These are phyloP conservation scores for Sinonovacula constricta DNA, from an alignment of 1,140 invertebrate species.

Conservation along the genomic window DNA sequence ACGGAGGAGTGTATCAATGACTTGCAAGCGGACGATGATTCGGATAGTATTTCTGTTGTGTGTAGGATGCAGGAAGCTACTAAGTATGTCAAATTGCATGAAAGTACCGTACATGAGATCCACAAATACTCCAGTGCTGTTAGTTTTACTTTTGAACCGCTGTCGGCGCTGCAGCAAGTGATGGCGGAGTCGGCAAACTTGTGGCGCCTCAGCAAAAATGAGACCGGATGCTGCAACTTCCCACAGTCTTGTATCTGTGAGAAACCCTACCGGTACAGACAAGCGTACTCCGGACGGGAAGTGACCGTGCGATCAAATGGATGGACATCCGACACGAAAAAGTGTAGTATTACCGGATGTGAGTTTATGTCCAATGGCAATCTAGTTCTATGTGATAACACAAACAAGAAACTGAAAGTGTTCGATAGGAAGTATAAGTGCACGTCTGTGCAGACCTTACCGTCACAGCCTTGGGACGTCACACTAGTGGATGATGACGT, in stretches of 20 bases:
- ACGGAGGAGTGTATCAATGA: slow-evolving; percentile 18
- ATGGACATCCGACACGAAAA: slow-evolving; percentile 36
- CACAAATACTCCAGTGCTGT: slow-evolving; percentile 18
- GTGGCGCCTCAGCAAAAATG: slow-evolving; percentile 8
- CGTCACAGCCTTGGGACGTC: slow-evolving; percentile 35
- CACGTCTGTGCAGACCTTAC: slow-evolving; percentile 14
- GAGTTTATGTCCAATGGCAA: slow-evolving; percentile 40
- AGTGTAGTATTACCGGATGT: slow-evolving; percentile 46
- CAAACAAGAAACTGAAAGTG: slow-evolving; percentile 43
- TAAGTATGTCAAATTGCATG: slow-evolving; percentile 1
- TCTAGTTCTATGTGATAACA: slow-evolving; percentile 35
- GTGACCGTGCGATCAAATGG: slow-evolving; percentile 35
- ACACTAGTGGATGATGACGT: slow-evolving; percentile 26
- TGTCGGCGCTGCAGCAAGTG: neutral
- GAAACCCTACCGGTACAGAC: slow-evolving; percentile 7
- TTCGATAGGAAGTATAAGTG: slow-evolving; percentile 45
- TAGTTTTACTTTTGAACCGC: slow-evolving; percentile 6
- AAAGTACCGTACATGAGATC: slow-evolving; percentile 14
- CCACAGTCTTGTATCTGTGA: slow-evolving; percentile 43
- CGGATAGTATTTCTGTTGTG: slow-evolving; percentile 14
- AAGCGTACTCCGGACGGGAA: slow-evolving; percentile 15
- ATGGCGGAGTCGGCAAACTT: slow-evolving; percentile 4
- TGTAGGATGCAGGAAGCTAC: slow-evolving; percentile 27
- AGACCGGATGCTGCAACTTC: neutral
- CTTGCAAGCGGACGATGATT: neutral